Evolutionary conservation across 1,140 invertebrate genomes (phyloP).

Genomic region (Bombus haemorrhoidalis): DNA sequence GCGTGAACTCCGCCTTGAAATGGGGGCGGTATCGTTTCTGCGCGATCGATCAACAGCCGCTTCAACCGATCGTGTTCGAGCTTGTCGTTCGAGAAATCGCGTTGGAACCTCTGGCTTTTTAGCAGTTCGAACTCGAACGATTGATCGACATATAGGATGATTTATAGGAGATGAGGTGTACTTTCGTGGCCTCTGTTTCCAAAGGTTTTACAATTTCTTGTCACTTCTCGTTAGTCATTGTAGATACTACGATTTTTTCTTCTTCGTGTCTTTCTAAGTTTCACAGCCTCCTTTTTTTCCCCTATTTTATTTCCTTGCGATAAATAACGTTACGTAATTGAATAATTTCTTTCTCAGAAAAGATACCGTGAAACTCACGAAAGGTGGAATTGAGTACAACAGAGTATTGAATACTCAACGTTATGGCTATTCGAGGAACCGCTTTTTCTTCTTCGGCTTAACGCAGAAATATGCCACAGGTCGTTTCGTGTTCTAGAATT

Average conservation of each 20-base stretch:
- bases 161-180: background rate
- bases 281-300: no score
- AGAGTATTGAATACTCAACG: background rate
- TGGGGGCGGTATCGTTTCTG: background rate
- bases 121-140: background rate
- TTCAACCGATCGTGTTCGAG: background rate
- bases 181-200: background rate
- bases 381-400: background rate
- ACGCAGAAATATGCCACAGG: background rate
- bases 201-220: no score
- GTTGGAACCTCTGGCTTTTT: background rate
- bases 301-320: no score
- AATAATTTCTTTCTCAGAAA: no score
- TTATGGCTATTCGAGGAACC: background rate
- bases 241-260: background rate
- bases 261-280: background rate
- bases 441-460: background rate
- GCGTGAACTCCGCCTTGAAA: background rate
- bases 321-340: no score
- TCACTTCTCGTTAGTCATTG: no score
- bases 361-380: background rate
- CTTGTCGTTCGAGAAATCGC: background rate
- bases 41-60: constrained; percentile 12
- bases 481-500: constrained; percentile 1
- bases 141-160: background rate